phyloP scores from a whole-genome alignment of 2,113 vertebrate species.

The Podarcis raffonei region DNA sequence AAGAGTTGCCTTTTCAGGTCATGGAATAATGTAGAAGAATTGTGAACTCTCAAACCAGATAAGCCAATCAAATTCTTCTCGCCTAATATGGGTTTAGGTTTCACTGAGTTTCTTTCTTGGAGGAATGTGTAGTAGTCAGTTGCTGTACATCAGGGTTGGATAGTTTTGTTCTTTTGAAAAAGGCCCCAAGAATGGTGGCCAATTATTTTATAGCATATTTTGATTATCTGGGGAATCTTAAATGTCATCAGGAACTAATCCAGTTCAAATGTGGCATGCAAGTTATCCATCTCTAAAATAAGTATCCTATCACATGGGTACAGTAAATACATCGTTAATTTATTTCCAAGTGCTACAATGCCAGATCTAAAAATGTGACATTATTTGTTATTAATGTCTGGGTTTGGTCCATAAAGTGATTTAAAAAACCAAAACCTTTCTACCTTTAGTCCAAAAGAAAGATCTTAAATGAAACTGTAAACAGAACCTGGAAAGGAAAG shows the following conservation, averaged over 20 bases:
- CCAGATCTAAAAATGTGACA: background rate
- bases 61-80: background rate
- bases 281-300: background rate
- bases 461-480: background rate
- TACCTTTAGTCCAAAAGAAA: conserved; percentile 1
- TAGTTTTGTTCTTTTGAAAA: background rate
- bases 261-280: background rate
- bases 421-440: background rate
- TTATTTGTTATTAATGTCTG: background rate
- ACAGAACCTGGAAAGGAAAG: background rate
- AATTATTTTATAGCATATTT: background rate
- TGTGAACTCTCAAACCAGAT: background rate
- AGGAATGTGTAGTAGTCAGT: background rate
- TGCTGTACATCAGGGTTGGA: background rate
- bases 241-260: background rate
- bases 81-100: background rate
- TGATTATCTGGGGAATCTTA: background rate
- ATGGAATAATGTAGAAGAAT: background rate
- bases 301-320: background rate
- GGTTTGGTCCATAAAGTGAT: too few species aligned
- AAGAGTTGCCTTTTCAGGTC: background rate
- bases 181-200: too few species aligned
- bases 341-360: background rate
- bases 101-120: background rate
- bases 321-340: too few species aligned